These are phyloP conservation scores for Erinaceus europaeus DNA, from an alignment of 2,113 vertebrate genomes.

Conservation along the genomic window DNA sequence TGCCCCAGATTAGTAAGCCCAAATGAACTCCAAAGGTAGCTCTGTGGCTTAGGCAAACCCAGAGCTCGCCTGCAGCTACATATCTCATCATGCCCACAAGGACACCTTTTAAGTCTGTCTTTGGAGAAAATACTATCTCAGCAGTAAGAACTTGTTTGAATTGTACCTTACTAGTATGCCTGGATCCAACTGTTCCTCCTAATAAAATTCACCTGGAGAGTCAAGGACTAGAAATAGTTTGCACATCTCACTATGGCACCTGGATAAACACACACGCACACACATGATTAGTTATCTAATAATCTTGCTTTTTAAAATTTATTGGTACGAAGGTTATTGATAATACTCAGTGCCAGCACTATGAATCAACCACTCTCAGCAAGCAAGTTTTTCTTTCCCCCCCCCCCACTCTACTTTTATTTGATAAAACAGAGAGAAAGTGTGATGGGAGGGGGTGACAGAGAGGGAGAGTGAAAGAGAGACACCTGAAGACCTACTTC, in stretches of 20 bases:
- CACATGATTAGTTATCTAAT: slow-evolving; percentile 18
- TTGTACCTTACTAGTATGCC: background rate
- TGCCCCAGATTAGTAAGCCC: background rate
- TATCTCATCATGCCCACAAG: background rate
- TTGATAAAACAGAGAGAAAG: too few species aligned
- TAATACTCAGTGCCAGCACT: too few species aligned
- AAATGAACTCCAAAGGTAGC: background rate
- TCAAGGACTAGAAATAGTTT: slow-evolving; percentile 58
- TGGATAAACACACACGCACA: background rate
- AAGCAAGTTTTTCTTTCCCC: too few species aligned
- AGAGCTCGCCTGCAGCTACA: background rate
- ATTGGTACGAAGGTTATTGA: too few species aligned
- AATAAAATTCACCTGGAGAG: slow-evolving; percentile 50
- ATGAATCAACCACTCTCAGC: too few species aligned
- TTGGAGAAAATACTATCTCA: background rate
- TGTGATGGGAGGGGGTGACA: too few species aligned
- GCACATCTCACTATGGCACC: slow-evolving; percentile 10
- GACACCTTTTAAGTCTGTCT: background rate
- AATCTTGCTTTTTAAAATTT: too few species aligned
- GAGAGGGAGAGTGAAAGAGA: too few species aligned
- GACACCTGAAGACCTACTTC: too few species aligned
- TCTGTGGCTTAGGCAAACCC: background rate
- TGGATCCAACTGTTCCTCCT: background rate
- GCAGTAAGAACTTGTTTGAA: background rate
- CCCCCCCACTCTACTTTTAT: too few species aligned